Evolutionary conservation across 2,888 invertebrate genomes (phyloP).

Genomic region (Ecliptopera silaceata): DNA sequence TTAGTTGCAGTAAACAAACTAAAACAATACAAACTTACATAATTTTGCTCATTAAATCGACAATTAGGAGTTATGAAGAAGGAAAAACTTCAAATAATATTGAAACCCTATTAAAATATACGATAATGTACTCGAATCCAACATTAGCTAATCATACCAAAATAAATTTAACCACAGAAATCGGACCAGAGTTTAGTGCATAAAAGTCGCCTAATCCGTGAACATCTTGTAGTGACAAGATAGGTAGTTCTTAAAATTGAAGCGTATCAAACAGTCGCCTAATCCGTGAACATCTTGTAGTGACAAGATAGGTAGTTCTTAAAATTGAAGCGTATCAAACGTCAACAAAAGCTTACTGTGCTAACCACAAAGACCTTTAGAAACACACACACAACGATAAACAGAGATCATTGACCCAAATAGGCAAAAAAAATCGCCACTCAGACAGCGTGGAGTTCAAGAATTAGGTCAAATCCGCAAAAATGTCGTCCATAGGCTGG

Average conservation of each 20-base stretch:
- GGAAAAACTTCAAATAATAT: not conserved
- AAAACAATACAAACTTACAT: not conserved
- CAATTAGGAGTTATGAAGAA: not conserved
- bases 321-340: too few relatives aligned
- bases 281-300: too few relatives aligned
- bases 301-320: too few relatives aligned
- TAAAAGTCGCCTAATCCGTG: too few relatives aligned
- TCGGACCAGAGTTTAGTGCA: too few relatives aligned
- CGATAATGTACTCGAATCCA: too few relatives aligned
- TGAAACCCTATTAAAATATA: not conserved
- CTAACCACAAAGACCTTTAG: not conserved
- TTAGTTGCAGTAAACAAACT: not conserved
- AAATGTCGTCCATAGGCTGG: conserved; percentile 63
- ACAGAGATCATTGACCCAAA: conserved; percentile 44
- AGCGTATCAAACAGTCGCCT: too few relatives aligned
- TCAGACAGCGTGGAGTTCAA: conserved; percentile 66
- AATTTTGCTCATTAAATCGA: not conserved
- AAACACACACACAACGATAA: not conserved
- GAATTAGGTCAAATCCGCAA: conserved; percentile 66
- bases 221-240: too few relatives aligned
- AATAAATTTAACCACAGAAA: too few relatives aligned
- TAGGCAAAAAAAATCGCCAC: conserved; percentile 37
- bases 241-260: too few relatives aligned
- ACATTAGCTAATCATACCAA: too few relatives aligned
- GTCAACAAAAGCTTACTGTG: too few relatives aligned